These are phyloP conservation scores for Ploceus nigricollis DNA, from an alignment of 2,113 vertebrate genomes.

Conservation along the genomic window DNA sequence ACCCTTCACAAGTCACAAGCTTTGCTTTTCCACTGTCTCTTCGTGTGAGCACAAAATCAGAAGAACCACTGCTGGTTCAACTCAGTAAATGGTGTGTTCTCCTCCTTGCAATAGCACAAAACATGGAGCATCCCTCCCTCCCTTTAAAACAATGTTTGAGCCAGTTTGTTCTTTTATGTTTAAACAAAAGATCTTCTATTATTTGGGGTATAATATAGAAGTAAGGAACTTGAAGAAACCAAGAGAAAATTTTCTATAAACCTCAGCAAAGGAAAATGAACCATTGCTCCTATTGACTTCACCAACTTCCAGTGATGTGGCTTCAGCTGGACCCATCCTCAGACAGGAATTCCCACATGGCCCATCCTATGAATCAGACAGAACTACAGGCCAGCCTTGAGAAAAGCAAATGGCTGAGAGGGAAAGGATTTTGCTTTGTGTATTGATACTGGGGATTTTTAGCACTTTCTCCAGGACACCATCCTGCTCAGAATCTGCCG, in stretches of 20 bases:
- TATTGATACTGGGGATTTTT: not conserved
- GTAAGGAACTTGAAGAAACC: not conserved
- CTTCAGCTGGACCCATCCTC: not conserved
- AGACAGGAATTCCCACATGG: fast-evolving
- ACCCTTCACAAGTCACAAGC: not conserved
- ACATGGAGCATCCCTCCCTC: not conserved
- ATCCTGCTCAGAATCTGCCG: not conserved
- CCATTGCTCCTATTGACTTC: not conserved
- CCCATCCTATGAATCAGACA: not conserved
- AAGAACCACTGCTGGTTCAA: not conserved
- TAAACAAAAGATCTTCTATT: not conserved
- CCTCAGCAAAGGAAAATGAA: not conserved
- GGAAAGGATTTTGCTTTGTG: not conserved
- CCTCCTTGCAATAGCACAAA: not conserved
- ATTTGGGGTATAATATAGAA: not conserved
- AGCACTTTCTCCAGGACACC: not conserved
- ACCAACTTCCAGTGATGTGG: not conserved
- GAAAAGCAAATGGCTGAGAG: not conserved
- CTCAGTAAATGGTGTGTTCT: not conserved
- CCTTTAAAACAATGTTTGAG: not conserved
- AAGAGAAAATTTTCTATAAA: not conserved
- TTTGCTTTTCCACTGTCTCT: not conserved
- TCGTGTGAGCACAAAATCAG: not conserved
- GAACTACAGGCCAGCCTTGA: not conserved
- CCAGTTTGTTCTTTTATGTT: not conserved